These are phyloP conservation scores for Labeo rohita DNA, from an alignment of 2,113 vertebrate species.

Conservation along the genomic window DNA sequence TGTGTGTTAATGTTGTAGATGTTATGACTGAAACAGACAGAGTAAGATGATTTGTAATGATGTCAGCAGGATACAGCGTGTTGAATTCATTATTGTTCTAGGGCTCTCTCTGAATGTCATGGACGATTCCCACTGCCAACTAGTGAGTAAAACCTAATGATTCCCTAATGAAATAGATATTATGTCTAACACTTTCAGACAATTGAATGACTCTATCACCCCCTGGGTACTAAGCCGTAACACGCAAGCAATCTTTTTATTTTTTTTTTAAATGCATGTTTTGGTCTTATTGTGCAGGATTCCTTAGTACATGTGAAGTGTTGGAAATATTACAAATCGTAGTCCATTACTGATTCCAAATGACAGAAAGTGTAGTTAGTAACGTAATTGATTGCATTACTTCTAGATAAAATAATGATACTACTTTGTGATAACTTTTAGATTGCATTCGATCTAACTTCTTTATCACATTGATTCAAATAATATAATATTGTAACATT, in stretches of 20 bases:
- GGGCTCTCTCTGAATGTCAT: neutral
- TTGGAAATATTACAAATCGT: no score
- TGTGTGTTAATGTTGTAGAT: neutral
- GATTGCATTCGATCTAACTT: no score
- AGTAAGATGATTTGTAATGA: neutral
- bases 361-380: no score
- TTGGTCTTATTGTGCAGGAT: neutral
- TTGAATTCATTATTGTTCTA: slow-evolving; percentile 11
- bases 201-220: neutral
- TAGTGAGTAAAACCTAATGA: slow-evolving; percentile 3
- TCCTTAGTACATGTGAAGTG: neutral
- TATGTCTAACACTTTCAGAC: neutral
- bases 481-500: no score
- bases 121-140: neutral
- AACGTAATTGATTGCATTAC: no score
- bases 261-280: neutral
- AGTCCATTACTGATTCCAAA: no score
- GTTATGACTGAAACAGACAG: neutral
- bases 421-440: no score
- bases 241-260: neutral
- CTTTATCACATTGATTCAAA: no score
- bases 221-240: neutral
- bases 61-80: neutral
- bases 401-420: no score
- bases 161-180: neutral